A percentile compares a stretch with the other conserved stretches of the same genome.
Conservation (phyloP, 2,888 invertebrate species). For the Drosophila kuntzei region DNA sequence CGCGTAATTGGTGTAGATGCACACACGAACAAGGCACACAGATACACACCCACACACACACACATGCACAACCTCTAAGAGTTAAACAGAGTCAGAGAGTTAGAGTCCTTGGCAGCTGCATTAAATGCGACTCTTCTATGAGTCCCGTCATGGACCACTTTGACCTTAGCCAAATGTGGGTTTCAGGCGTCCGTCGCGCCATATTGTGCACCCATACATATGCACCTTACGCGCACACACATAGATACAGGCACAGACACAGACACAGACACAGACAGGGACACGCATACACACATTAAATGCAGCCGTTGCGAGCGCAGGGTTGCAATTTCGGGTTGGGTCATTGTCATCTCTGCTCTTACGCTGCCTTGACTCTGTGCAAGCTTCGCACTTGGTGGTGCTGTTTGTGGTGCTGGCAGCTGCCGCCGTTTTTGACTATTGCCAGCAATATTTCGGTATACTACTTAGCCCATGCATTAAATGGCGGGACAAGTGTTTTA, state of each 20-base stretch:
- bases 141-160: constrained; percentile 45
- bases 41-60: constrained; percentile 15
- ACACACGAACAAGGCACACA: constrained; percentile 19
- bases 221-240: constrained; percentile 44
- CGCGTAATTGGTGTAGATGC: constrained; percentile 51
- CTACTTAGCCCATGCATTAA: constrained; percentile 81
- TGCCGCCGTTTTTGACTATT: constrained; percentile 61
- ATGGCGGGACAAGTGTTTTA: constrained; percentile 78
- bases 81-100: constrained; percentile 5
- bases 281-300: constrained; percentile 49
- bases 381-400: constrained; percentile 34
- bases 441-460: constrained; percentile 80
- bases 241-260: constrained; percentile 30
- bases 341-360: constrained; percentile 42
- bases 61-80: constrained; percentile 1
- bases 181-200: constrained; percentile 64
- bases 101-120: constrained; percentile 52
- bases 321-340: constrained; percentile 68
- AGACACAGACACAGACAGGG: constrained; percentile 14
- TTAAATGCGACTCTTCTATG: constrained; percentile 27
- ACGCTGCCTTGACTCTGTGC: constrained; percentile 20
- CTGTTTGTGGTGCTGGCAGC: constrained; percentile 54
- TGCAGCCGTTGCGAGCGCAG: constrained; percentile 67
- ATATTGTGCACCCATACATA: constrained; percentile 64
- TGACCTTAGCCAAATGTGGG: constrained; percentile 69